Evolutionary conservation across 1,140 invertebrate genomes (phyloP), one percentile per base, ranked within the genome.

Genomic region (Phortica variegata): DNA sequence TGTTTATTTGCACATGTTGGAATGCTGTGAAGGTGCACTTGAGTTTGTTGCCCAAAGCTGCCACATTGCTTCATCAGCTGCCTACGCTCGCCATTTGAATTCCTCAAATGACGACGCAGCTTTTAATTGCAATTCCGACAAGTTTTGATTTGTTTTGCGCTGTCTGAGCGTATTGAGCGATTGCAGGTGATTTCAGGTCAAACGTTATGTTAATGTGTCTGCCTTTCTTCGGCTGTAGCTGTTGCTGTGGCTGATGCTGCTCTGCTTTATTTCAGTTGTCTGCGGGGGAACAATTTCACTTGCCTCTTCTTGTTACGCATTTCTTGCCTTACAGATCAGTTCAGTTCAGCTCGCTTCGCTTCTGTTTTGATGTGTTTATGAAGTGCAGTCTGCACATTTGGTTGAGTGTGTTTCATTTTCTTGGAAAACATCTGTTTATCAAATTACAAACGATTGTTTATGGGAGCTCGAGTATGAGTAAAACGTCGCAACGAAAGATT

Each of bases 171-270:
- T 47, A 37, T 47, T 47, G 44, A 47, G 32, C 21, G 21, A 47
- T 47, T 32, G 53, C 63, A 66, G 63, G 63, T 66, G 59, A 60
- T 66, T 60, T 66, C 40, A 45, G 63, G 63, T 60, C 62, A 66
- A 43, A 50, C 47, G 58, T 54, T 45, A 43, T 49, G 46, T 47
- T 53, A 49, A 56, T 60, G 57, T 60, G 52, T 60, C 52, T 31
- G 58, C 56, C 20, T 52, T 47, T 19, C 7, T 12, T 32, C 18
- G 37, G 26, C 20, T 36, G 19, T 9, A 13, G 19, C 36, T 26
- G 43, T 37, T 44, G 18, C 20, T 41, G 48, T 38, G 26, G 43
- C 56, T 48, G 46, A 49, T 51, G 47, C 39, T 51, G n/a, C n/a
- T n/a, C n/a, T n/a, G n/a, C n/a, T n/a, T n/a, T n/a, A n/a, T n/a